Percentiles rank a stretch among this genome's conserved stretches.
Conservation (phyloP, 2,113 vertebrate genomes). For the Pipa parva region DNA sequence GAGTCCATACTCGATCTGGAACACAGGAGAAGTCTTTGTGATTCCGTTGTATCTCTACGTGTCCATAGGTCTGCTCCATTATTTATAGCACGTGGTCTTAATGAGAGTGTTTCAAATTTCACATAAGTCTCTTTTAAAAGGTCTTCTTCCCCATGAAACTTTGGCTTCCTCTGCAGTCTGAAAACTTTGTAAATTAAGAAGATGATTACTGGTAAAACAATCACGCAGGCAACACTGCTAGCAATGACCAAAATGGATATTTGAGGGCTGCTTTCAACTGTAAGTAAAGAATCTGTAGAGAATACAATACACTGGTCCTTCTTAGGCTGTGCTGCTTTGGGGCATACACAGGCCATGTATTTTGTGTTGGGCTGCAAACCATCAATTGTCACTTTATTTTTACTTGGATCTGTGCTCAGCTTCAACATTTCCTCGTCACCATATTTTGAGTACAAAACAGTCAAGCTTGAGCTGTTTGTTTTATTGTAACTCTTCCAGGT, state of each 20-base stretch:
- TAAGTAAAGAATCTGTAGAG: slow-evolving; percentile 62
- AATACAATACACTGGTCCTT: slow-evolving; percentile 88
- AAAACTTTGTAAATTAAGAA: slow-evolving; percentile 86
- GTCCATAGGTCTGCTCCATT: slow-evolving; percentile 77
- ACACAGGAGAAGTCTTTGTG: slow-evolving; percentile 83
- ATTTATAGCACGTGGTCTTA: slow-evolving; percentile 70
- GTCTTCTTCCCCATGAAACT: slow-evolving; percentile 63
- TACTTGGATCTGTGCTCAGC: slow-evolving; percentile 65
- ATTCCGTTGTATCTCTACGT: slow-evolving; percentile 71
- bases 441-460: slow-evolving; percentile 81
- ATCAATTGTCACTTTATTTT: slow-evolving; percentile 77
- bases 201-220: slow-evolving; percentile 73
- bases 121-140: slow-evolving; percentile 88
- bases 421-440: slow-evolving; percentile 77
- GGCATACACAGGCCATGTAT: slow-evolving; percentile 84
- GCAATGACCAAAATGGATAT: slow-evolving; percentile 63
- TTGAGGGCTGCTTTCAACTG: slow-evolving; percentile 46
- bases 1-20: slow-evolving; percentile 86
- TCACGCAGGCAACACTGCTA: slow-evolving; percentile 68
- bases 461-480: slow-evolving; percentile 58
- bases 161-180: slow-evolving; percentile 66
- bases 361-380: slow-evolving; percentile 73
- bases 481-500: slow-evolving; percentile 71
- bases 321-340: slow-evolving; percentile 64
- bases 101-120: slow-evolving; percentile 86